Evolutionary conservation across 2,113 vertebrate species (phyloP), one percentile per base, ranked within the genome.

Genomic region (Gymnobelideus leadbeateri): DNA sequence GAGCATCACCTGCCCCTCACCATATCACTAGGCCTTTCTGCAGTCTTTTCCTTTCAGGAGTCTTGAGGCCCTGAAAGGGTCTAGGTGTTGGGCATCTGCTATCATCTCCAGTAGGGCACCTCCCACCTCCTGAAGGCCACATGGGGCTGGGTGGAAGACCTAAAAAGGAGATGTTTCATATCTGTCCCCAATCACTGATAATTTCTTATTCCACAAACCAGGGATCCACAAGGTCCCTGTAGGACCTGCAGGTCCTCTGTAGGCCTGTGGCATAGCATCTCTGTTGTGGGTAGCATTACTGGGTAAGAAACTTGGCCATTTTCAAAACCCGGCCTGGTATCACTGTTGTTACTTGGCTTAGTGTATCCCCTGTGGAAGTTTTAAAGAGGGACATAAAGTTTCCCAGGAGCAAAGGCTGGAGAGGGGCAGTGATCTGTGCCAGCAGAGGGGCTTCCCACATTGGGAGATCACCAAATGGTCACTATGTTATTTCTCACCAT

Each of bases 151-250:
- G 26, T 10, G 8, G 9, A 28, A 26, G 96, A 92, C 19, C n/a
- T 94, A 11, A 31, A 68, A 14, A 95, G 31, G 89, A 61, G 6
- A 9, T 68, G 90, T 97, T 95, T 95, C 84, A 94, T 91, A 91
- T 97, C 55, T 89, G 61, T 84, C 37, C 92, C 21, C 89, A 92
- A 7, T 52, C 51, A 28, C 11, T 26, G 94, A 91, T 91, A 11
- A 94, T 96, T 94, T 90, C 91, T 92, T 94, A 90, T 21, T 95
- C 37, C 84, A 23, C 90, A 28, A 95, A 96, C 50, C 95, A 95
- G 94, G 31, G 8, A 54, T 94, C 96, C 50, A 53, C 51, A 93
- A 28, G 16, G 37, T 89, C 16, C 43, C 50, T 55, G 89, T 94
- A 47, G 94, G 50, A 49, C 47, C 47, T 49, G 47, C 47, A 49